These are phyloP conservation scores for Lithobates sylvaticus DNA, from an alignment of 2,797 vertebrate species.

Conservation along the genomic window DNA sequence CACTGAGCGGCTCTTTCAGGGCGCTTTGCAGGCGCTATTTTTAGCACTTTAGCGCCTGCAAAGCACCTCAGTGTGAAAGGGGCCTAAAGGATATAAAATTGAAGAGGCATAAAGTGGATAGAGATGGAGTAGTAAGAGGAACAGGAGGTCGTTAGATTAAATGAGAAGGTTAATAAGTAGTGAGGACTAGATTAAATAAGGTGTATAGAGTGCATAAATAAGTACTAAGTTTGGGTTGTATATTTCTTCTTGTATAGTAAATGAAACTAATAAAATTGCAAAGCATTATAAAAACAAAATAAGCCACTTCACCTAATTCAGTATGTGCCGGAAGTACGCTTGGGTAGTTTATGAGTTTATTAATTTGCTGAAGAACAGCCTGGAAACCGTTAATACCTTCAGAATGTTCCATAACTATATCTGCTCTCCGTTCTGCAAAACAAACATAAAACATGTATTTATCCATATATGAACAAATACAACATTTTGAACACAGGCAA, in stretches of 20 bases:
- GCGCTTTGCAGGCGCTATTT: too few relatives aligned
- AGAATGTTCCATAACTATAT: constrained; percentile 72
- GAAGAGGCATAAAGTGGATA: too few relatives aligned
- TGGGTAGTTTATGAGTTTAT: constrained; percentile 88
- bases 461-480: not conserved
- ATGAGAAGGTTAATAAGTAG: too few relatives aligned
- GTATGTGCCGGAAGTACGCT: constrained; percentile 67
- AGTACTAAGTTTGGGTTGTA: too few relatives aligned
- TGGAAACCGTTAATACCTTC: constrained; percentile 89
- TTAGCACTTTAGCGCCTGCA: too few relatives aligned
- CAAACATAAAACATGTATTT: not conserved
- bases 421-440: constrained; percentile 79
- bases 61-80: too few relatives aligned
- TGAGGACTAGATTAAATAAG: too few relatives aligned
- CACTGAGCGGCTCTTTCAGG: too few relatives aligned
- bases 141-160: not conserved
- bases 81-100: too few relatives aligned
- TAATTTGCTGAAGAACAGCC: constrained; percentile 88
- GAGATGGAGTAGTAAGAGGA: too few relatives aligned
- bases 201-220: too few relatives aligned
- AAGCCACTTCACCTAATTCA: constrained; percentile 70
- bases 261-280: too few relatives aligned
- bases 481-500: not conserved
- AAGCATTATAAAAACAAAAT: constrained; percentile 10
- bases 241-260: not conserved